Evolutionary conservation across 92 coral and sea anemone genomes (phyloP).

Genomic region (Epizoanthus fatuus): DNA sequence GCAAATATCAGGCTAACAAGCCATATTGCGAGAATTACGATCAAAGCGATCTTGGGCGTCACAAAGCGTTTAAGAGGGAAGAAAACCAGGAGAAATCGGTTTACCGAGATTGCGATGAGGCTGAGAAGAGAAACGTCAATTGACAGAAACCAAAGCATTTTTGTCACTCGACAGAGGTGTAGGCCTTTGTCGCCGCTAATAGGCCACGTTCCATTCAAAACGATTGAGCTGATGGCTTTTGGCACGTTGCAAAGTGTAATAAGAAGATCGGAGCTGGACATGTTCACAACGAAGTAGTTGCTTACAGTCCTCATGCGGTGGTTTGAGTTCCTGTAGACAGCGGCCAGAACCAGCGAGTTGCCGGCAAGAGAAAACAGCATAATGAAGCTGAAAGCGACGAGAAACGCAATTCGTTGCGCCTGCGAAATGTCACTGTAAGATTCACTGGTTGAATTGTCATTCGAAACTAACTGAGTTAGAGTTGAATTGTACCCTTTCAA

Average conservation of each 20-base stretch:
- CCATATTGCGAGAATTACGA: conserved; percentile 26
- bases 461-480: no score
- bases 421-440: neutral
- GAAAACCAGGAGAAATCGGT: conserved; percentile 31
- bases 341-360: conserved; percentile 26
- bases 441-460: neutral
- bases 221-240: conserved; percentile 31
- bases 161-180: conserved; percentile 37
- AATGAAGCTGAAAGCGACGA: conserved; percentile 9
- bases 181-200: neutral
- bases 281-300: conserved; percentile 24
- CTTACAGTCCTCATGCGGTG: conserved; percentile 38
- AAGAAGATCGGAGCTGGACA: conserved; percentile 36
- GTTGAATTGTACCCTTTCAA: no score
- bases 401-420: neutral
- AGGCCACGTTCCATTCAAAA: conserved; percentile 33
- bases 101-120: conserved; percentile 30
- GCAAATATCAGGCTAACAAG: conserved; percentile 12
- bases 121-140: conserved; percentile 41
- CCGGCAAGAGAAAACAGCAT: conserved; percentile 27
- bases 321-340: conserved; percentile 34
- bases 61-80: conserved; percentile 30
- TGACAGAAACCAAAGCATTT: conserved; percentile 28
- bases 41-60: neutral
- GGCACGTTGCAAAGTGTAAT: conserved; percentile 28